Percentiles rank a stretch among this genome's conserved stretches.
Conservation (phyloP, 2,888 invertebrate species). For the Eupelmus urozonus region DNA sequence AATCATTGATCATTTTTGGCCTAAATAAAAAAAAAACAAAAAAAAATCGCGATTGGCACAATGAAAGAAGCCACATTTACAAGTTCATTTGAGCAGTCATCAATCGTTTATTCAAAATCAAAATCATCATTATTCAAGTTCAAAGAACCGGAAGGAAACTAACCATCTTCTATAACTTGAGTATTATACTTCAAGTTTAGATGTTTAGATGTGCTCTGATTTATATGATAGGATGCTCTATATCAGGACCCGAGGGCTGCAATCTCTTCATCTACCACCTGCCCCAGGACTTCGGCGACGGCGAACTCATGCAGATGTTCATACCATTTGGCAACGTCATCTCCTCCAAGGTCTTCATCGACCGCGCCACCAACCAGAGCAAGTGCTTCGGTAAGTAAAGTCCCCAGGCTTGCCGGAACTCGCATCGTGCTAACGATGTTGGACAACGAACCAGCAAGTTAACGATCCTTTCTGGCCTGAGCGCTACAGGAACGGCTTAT, state of each 20-base stretch:
- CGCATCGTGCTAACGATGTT: no score
- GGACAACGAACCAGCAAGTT: no score
- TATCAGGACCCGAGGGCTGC: conserved; percentile 99
- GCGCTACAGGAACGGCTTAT: no score
- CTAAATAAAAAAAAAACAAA: conserved; percentile 24
- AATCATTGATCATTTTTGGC: conserved; percentile 55
- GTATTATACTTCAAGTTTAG: conserved; percentile 78
- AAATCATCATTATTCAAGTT: conserved; percentile 16
- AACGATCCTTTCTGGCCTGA: no score
- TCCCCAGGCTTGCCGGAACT: no score
- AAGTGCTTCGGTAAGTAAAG: conserved; percentile 99
- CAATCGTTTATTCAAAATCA: conserved; percentile 15
- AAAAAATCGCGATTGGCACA: neutral
- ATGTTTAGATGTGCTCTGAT: conserved; percentile 78
- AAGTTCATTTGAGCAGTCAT: neutral
- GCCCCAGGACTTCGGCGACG: conserved; percentile 99
- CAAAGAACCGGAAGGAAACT: conserved; percentile 22
- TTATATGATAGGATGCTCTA: conserved; percentile 89
- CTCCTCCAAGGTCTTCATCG: conserved; percentile 99
- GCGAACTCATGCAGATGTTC: conserved; percentile 99
- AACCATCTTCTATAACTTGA: conserved; percentile 69
- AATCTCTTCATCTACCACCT: conserved; percentile 99
- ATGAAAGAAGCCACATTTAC: neutral
- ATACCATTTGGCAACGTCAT: conserved; percentile 99
- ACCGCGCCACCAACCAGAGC: conserved; percentile 99